These are phyloP conservation scores for Calypte anna DNA, from an alignment of 2,113 vertebrate genomes.

Conservation along the genomic window DNA sequence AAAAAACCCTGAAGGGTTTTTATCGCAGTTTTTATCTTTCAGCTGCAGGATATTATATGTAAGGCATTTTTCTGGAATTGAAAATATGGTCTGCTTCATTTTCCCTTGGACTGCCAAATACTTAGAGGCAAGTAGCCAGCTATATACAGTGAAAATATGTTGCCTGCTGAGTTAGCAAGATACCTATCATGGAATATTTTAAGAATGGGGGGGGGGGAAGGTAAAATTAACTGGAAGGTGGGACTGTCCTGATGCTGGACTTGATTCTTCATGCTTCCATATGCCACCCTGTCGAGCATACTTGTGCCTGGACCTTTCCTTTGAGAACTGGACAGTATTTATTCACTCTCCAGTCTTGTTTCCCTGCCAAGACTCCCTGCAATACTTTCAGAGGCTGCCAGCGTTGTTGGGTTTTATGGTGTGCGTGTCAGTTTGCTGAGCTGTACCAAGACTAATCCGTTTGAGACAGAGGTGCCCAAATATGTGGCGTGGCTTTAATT, in stretches of 20 bases:
- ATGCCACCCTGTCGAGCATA: accelerated
- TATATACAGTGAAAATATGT: not conserved
- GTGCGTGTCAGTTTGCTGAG: not conserved
- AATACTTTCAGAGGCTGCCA: not conserved
- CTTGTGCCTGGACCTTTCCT: not conserved
- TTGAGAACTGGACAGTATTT: not conserved
- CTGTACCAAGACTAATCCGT: not conserved
- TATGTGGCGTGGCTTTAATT: not conserved
- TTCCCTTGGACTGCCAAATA: not conserved
- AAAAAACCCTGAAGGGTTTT: not conserved
- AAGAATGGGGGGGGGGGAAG: not conserved
- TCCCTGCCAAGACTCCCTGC: not conserved
- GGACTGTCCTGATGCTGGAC: not conserved
- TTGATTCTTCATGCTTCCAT: not conserved
- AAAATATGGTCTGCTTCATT: not conserved
- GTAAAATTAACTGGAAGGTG: not conserved
- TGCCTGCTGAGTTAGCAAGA: conserved; percentile 2
- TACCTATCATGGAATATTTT: not conserved
- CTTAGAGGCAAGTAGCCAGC: not conserved
- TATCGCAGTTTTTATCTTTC: not conserved
- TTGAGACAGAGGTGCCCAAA: not conserved
- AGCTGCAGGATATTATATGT: not conserved
- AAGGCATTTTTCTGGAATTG: not conserved
- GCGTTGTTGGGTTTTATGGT: not conserved
- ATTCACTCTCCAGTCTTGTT: not conserved